Evolutionary conservation across 2,113 vertebrate genomes (phyloP).

Genomic region (Pteropus alecto): DNA sequence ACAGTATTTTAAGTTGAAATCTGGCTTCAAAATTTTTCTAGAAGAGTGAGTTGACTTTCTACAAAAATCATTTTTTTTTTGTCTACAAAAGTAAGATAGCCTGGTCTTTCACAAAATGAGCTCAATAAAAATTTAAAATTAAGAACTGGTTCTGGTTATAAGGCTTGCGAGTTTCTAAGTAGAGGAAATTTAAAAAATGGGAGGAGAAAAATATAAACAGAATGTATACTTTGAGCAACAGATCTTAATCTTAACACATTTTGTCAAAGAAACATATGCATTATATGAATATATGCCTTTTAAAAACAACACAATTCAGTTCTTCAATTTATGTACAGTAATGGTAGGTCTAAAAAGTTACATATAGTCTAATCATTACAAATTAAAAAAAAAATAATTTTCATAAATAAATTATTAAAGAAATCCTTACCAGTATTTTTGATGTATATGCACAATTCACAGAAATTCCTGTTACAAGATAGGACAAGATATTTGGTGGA

Average conservation of each 20-base stretch:
- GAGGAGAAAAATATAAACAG: not conserved
- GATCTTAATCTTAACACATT: not conserved
- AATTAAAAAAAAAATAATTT: not conserved
- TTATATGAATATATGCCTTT: not conserved
- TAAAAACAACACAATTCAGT: not conserved
- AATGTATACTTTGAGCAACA: not conserved
- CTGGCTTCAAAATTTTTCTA: slow-evolving; percentile 11
- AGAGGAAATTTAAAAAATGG: slow-evolving; percentile 3
- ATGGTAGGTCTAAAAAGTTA: not conserved
- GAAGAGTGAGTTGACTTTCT: not conserved
- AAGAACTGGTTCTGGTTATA: not conserved
- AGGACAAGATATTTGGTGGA: slow-evolving; percentile 89
- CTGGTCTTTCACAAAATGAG: slow-evolving; percentile 2
- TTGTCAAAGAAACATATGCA: not conserved
- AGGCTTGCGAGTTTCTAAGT: not conserved
- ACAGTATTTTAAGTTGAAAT: not conserved
- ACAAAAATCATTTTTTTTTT: not conserved
- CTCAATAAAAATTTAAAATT: not conserved
- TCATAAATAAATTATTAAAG: slow-evolving; percentile 44
- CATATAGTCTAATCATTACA: not conserved
- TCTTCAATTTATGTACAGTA: not conserved
- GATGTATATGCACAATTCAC: slow-evolving; percentile 99
- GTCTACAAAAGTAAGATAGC: not conserved
- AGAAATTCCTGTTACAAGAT: slow-evolving; percentile 94
- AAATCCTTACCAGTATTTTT: slow-evolving; percentile 94